Percentiles rank a stretch among this genome's conserved stretches.
Conservation (phyloP, 1,140 invertebrate species). For the Bombus waltoni region DNA sequence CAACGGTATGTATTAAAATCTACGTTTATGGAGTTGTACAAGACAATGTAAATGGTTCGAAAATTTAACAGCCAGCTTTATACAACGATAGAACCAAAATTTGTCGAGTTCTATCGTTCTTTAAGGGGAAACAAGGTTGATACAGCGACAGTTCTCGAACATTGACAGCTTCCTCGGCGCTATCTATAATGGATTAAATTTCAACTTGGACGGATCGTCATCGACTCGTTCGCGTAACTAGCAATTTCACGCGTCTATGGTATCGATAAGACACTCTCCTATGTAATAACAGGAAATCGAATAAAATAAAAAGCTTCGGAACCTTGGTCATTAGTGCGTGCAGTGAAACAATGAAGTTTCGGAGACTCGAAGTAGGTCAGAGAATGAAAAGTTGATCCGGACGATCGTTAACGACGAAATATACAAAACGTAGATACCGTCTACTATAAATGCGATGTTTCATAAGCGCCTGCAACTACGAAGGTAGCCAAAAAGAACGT, state of each 20-base stretch:
- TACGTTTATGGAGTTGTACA: too few species aligned
- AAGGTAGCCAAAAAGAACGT: background rate
- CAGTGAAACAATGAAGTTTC: background rate
- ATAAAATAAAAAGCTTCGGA: background rate
- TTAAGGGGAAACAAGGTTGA: too few species aligned
- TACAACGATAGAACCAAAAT: too few species aligned
- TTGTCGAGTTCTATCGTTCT: too few species aligned
- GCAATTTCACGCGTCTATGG: background rate
- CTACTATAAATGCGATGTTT: background rate
- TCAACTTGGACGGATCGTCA: background rate
- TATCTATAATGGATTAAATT: conserved; percentile 24
- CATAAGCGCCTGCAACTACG: background rate
- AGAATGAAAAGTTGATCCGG: background rate
- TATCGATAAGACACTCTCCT: background rate
- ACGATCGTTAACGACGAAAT: background rate
- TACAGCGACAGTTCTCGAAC: background rate
- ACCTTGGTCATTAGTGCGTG: too few species aligned
- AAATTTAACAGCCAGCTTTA: too few species aligned
- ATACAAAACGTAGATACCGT: background rate
- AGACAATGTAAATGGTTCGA: too few species aligned
- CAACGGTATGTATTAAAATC: too few species aligned
- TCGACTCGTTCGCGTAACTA: background rate
- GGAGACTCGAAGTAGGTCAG: background rate
- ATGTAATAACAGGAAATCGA: background rate
- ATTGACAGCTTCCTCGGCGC: background rate